Base-by-base conservation (phyloP, 1,140 invertebrate species). In the Pogonomyrmex barbatus region DNA sequence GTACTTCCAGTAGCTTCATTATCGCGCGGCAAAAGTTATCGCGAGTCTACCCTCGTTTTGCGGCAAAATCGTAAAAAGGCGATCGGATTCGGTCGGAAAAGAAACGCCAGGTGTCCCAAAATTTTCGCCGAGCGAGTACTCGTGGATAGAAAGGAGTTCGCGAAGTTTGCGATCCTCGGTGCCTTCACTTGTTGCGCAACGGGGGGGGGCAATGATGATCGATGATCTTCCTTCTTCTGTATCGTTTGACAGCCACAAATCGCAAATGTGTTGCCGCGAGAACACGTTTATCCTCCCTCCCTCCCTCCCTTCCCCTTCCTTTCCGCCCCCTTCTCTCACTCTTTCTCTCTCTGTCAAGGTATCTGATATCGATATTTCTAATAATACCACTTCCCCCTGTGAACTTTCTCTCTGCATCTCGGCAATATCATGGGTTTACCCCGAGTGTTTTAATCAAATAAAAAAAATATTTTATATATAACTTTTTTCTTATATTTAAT, bases 281-380 rank as follows among this genome's bases (percentile, higher is more conserved):
- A 79, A 3, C 42, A 36, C 10, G 30, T 73, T 58, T 24, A 45
- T 30, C 39, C 30, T 82, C 39, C 52, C 12, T 65, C 4, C 42
- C 17, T 42, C 36, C 42, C 36, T 12, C 17, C 36, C 36, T 63
- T 36, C 39, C 33, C n/a, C 62, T 39, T 8, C 2, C 39, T 30
- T 65, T 24, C 24, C 24, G 24, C 24, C 24, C 24, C 24, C 24
- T 24, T 24, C 24, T 24, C 24, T 24, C 24, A 24, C 62, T 4
- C 36, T 24, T 8, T 10, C 8, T 24, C 39, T 10, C 4, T 63
- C 5, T 47, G n/a, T 14, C 47, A n/a, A 30, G n/a, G 42, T 83
- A 83, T 83, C 79, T 60, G 54, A 83, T 75, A 83, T 83, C 79
- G 79, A 75, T 60, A 60, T 75, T 83, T 83, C 68, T 83, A 73